phyloP scores from a whole-genome alignment of 2,113 vertebrate genomes.

The Bujurquina vittata region DNA sequence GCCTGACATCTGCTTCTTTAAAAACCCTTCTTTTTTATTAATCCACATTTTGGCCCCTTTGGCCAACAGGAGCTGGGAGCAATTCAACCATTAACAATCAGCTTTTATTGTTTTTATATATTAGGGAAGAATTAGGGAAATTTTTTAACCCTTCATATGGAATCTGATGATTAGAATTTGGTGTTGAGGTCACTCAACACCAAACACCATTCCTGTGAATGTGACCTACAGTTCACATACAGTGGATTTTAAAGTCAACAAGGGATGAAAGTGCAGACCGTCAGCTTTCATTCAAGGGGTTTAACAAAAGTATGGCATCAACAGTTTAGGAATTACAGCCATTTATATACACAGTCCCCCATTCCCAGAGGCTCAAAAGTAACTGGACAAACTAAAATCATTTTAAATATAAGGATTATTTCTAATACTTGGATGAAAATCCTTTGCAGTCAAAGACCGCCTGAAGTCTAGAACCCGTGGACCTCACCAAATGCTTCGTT shows the following conservation, averaged over 20 bases:
- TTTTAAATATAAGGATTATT: neutral
- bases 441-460: neutral
- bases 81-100: neutral
- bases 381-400: neutral
- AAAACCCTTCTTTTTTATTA: neutral
- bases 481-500: neutral
- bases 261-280: neutral
- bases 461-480: neutral
- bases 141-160: too few relatives aligned
- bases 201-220: neutral
- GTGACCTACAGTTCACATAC: neutral
- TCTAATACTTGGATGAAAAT: neutral
- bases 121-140: too few relatives aligned
- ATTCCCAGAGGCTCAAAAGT: too few relatives aligned
- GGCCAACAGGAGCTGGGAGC: neutral
- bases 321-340: neutral
- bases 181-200: too few relatives aligned
- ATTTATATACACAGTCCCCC: too few relatives aligned
- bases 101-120: neutral
- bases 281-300: neutral
- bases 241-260: neutral
- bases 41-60: neutral
- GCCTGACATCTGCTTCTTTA: neutral
- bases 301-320: neutral
- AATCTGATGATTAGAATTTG: too few relatives aligned